Conservation (phyloP, 2,797 vertebrate species). For the Sebastes alutus region DNA sequence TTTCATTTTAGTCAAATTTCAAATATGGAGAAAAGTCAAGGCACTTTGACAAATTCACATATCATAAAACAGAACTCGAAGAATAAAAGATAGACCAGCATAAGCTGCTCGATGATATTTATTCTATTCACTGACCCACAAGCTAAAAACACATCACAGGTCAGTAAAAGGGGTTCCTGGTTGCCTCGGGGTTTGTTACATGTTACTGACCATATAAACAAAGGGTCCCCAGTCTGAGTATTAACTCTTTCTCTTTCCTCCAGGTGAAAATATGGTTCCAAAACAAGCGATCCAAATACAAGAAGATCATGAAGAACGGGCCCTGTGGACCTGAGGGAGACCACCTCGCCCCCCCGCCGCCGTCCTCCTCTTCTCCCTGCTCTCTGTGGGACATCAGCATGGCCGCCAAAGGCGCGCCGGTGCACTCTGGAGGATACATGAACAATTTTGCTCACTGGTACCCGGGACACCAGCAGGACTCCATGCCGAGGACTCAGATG, state of each 20-base stretch:
- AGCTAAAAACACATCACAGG: background rate
- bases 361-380: constrained; percentile 85
- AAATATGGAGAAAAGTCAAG: background rate
- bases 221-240: background rate
- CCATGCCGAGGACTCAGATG: constrained; percentile 85
- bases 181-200: background rate
- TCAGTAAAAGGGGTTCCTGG: background rate
- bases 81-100: background rate
- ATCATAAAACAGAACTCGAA: too few relatives aligned
- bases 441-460: constrained; percentile 92
- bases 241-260: background rate
- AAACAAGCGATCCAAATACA: constrained; percentile 96
- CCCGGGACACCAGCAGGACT: constrained; percentile 86
- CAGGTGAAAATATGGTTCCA: constrained; percentile 99
- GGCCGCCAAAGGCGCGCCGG: constrained; percentile 80
- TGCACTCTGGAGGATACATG: constrained; percentile 85
- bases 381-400: constrained; percentile 88
- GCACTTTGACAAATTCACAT: too few relatives aligned
- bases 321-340: constrained; percentile 84
- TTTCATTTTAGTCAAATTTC: background rate
- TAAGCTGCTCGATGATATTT: background rate
- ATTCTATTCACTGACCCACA: background rate
- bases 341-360: constrained; percentile 73
- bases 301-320: constrained; percentile 95
- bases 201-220: background rate